Percentiles rank a stretch among this genome's conserved stretches.
These are phyloP conservation scores for Scylla paramamosain DNA, from an alignment of 1,140 invertebrate genomes.

Conservation along the genomic window DNA sequence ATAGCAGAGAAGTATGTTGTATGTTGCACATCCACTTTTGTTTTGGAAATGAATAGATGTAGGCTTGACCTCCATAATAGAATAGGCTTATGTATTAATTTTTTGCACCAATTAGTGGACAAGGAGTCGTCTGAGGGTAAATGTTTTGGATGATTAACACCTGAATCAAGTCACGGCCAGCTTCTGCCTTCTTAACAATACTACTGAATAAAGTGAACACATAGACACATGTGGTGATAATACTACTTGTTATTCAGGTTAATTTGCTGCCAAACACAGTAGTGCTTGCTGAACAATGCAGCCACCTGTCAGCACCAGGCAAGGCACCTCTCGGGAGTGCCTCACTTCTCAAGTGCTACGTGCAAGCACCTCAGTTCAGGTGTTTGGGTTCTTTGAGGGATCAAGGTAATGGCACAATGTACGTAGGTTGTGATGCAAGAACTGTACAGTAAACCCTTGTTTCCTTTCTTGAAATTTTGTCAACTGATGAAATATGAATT, in stretches of 20 bases:
- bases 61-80: not conserved
- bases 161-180: not conserved
- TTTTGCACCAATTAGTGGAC: not conserved
- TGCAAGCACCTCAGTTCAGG: not conserved
- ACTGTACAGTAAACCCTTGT: not conserved
- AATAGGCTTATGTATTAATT: not conserved
- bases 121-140: not conserved
- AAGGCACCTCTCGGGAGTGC: not conserved
- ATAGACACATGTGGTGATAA: conserved; percentile 4
- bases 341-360: not conserved
- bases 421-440: not conserved
- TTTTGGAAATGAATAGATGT: conserved; percentile 13
- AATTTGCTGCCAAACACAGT: conserved; percentile 41
- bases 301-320: not conserved
- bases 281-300: not conserved
- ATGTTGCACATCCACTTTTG: not conserved
- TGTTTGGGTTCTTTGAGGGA: not conserved
- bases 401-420: not conserved
- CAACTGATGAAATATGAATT: not conserved
- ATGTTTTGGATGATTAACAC: not conserved
- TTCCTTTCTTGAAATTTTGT: not conserved
- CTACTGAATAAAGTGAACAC: not conserved
- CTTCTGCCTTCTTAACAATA: not conserved
- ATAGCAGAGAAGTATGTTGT: not conserved
- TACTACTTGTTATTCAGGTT: conserved; percentile 36